phyloP scores from a whole-genome alignment of 2,113 vertebrate species.

The Eupsittula cactorum region DNA sequence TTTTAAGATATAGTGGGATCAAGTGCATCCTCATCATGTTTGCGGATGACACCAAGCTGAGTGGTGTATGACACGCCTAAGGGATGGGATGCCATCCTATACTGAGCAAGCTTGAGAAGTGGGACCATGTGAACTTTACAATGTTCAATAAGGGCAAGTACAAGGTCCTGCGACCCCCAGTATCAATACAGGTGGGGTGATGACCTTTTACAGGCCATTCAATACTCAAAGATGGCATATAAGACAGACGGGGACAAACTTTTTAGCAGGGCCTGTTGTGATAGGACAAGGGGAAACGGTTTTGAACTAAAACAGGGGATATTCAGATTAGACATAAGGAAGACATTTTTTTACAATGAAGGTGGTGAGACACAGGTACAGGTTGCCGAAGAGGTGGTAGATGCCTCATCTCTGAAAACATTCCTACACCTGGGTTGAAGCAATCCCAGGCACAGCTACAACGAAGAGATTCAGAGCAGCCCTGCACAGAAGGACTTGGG shows the following conservation, averaged over 20 bases:
- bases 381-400: background rate
- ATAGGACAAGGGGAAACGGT: background rate
- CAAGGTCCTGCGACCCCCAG: rapidly evolving
- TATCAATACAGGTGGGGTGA: background rate
- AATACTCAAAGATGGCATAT: background rate
- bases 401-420: background rate
- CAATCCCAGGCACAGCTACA: no score
- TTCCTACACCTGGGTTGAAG: no score
- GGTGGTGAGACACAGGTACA: background rate
- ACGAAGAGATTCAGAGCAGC: no score
- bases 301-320: background rate
- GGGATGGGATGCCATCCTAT: background rate
- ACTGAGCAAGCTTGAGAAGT: background rate
- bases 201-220: background rate
- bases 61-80: background rate
- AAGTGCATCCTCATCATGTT: background rate
- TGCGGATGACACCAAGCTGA: background rate
- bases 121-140: background rate
- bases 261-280: background rate
- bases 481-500: no score
- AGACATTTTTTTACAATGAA: background rate
- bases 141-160: background rate
- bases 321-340: background rate
- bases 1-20: no score
- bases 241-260: background rate